A percentile compares a stretch with the other conserved stretches of the same genome.
phyloP scores from a whole-genome alignment of 2,113 vertebrate species.

The Neomonachus schauinslandi region DNA sequence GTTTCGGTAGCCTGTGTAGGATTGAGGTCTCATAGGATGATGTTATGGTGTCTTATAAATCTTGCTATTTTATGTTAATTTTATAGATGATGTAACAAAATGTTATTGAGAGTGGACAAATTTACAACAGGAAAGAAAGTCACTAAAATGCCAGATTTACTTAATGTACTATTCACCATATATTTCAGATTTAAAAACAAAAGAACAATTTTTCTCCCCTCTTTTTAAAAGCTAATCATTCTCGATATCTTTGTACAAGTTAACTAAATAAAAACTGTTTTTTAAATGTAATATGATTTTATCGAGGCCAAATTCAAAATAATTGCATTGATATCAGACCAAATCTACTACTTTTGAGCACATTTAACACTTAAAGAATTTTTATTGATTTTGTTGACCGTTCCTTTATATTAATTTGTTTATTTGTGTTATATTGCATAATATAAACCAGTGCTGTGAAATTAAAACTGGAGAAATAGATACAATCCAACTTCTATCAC shows the following conservation, averaged over 20 bases:
- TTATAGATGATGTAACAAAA: neutral
- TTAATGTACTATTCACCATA: neutral
- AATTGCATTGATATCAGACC: neutral
- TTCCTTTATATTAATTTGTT: neutral
- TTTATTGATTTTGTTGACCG: neutral
- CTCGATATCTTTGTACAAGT: neutral
- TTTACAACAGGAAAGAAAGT: neutral
- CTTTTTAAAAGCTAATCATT: neutral
- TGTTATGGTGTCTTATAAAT: neutral
- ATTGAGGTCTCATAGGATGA: neutral
- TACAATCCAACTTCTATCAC: neutral
- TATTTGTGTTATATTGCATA: neutral
- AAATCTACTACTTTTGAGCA: neutral
- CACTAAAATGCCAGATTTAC: neutral
- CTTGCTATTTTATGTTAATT: neutral
- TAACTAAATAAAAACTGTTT: neutral
- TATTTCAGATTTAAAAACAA: neutral
- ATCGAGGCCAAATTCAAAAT: neutral
- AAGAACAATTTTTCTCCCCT: neutral
- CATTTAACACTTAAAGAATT: neutral
- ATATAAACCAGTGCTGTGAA: neutral
- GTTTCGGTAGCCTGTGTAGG: neutral
- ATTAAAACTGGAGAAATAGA: neutral
- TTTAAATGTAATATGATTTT: neutral
- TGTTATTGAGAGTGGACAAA: neutral